A percentile compares a stretch with the other conserved stretches of the same genome.
These are phyloP conservation scores for Lichenostomus cassidix DNA, from an alignment of 2,113 vertebrate species.

Conservation along the genomic window DNA sequence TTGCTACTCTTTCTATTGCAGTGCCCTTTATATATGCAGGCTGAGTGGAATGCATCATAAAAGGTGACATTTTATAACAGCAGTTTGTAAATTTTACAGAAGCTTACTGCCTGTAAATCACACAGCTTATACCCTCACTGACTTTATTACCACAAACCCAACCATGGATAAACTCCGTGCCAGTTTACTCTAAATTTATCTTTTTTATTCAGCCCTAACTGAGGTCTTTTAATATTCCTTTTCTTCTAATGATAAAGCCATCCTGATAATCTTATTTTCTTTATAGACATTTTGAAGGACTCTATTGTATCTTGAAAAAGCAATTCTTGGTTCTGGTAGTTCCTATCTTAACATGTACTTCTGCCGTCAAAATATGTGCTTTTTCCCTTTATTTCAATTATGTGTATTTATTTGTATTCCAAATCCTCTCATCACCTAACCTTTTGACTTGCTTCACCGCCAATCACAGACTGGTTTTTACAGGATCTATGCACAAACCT, in stretches of 20 bases:
- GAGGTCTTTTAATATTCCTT: constrained; percentile 74
- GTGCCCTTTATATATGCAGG: constrained; percentile 77
- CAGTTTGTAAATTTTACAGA: constrained; percentile 85
- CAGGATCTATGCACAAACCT: constrained; percentile 6
- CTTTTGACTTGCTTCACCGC: constrained; percentile 18
- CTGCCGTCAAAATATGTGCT: constrained; percentile 43
- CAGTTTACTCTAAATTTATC: constrained; percentile 80
- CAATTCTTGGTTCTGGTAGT: constrained; percentile 14
- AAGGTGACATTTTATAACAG: constrained; percentile 82
- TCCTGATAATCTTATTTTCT: constrained; percentile 73
- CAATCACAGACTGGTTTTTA: constrained; percentile 25
- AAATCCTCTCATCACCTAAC: neutral
- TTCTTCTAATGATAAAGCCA: constrained; percentile 72
- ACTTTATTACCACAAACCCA: constrained; percentile 79
- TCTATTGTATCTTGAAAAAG: constrained; percentile 57
- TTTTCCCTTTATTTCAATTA: constrained; percentile 11
- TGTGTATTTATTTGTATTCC: constrained; percentile 3
- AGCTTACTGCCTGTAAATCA: constrained; percentile 78
- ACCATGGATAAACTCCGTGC: constrained; percentile 76
- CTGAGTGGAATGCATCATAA: constrained; percentile 77
- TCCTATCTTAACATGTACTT: constrained; percentile 44
- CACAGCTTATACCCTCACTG: constrained; percentile 73
- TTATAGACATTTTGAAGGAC: constrained; percentile 70
- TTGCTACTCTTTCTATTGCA: constrained; percentile 60
- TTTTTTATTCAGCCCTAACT: constrained; percentile 73